Evolutionary conservation across 2,113 vertebrate species (phyloP).

Genomic region (Jacana jacana): DNA sequence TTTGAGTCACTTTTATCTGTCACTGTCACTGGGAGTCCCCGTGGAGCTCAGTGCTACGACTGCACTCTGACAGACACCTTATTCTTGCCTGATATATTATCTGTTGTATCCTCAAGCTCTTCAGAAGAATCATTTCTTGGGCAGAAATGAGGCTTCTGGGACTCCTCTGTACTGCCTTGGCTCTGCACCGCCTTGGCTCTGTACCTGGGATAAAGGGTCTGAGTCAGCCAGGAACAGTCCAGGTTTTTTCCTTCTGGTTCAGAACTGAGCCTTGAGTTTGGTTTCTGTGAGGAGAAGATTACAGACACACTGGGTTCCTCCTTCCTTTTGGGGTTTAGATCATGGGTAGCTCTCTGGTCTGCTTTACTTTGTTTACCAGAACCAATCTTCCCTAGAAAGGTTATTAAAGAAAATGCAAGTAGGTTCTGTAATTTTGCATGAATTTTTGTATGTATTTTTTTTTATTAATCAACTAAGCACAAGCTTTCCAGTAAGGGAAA

Average conservation of each 20-base stretch:
- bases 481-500: background rate
- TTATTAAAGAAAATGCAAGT: background rate
- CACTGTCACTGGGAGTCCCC: background rate
- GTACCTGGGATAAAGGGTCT: background rate
- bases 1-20: background rate
- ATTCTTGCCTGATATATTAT: background rate
- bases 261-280: background rate
- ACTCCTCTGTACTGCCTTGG: background rate
- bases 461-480: background rate
- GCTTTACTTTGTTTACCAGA: background rate
- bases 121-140: background rate
- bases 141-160: background rate
- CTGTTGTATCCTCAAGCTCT: background rate
- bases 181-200: background rate
- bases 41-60: fast-evolving
- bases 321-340: background rate
- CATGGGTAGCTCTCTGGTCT: background rate
- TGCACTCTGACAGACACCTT: background rate
- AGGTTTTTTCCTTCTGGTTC: background rate
- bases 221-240: background rate
- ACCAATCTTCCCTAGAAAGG: background rate
- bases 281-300: background rate
- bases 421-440: background rate
- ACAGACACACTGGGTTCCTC: background rate
- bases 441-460: too few relatives aligned